Evolutionary conservation across 2,797 vertebrate species (phyloP).

Genomic region (Eleutherodactylus coqui): DNA sequence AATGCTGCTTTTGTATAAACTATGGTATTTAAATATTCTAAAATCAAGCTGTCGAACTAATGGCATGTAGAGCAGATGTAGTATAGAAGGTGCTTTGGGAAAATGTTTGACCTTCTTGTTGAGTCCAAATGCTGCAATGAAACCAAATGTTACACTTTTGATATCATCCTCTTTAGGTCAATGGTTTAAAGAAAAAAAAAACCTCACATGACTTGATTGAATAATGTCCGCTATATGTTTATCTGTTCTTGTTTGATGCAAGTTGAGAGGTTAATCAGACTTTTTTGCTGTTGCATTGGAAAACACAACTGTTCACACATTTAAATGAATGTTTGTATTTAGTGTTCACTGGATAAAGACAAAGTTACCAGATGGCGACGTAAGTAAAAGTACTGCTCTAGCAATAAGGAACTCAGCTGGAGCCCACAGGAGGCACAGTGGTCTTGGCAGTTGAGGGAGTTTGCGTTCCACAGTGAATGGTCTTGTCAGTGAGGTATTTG

Average conservation of each 20-base stretch:
- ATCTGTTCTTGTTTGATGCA: conserved; percentile 14
- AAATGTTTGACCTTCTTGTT: neutral
- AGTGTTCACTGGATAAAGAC: conserved; percentile 59
- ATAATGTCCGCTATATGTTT: neutral
- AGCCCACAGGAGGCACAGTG: conserved; percentile 52
- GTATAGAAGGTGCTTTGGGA: neutral
- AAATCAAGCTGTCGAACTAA: neutral
- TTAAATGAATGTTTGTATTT: conserved; percentile 55
- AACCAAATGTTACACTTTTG: neutral
- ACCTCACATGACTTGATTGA: neutral
- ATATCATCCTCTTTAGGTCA: neutral
- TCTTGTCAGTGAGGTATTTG: conserved; percentile 38
- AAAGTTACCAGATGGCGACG: conserved; percentile 56
- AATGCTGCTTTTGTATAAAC: neutral
- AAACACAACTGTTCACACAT: conserved; percentile 48
- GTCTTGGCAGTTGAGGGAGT: conserved; percentile 43
- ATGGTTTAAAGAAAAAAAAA: neutral
- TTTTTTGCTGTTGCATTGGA: conserved; percentile 38
- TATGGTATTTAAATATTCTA: neutral
- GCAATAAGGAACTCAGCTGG: conserved; percentile 61
- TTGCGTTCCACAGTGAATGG: conserved; percentile 37
- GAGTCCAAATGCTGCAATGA: neutral
- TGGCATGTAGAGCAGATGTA: neutral
- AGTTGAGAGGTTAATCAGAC: conserved; percentile 41
- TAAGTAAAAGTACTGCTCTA: conserved; percentile 49